Conservation (phyloP, 2,888 invertebrate species). For the Rhagium mordax region DNA sequence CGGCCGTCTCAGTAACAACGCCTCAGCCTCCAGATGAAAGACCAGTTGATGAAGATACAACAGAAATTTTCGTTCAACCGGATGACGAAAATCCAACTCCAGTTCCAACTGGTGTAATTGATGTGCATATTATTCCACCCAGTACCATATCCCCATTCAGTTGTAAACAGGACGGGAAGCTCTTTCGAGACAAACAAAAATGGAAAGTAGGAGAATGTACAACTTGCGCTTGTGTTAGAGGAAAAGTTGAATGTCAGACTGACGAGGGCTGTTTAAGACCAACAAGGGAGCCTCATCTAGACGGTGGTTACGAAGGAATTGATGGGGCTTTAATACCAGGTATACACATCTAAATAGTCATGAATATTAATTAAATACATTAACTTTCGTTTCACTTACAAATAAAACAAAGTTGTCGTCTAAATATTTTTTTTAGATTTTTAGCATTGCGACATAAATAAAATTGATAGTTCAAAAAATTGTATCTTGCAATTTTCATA, state of each 20-base stretch:
- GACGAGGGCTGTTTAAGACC: conserved; percentile 70
- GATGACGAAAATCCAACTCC: conserved; percentile 65
- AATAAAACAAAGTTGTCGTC: too few relatives aligned
- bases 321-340: neutral
- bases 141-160: conserved; percentile 51
- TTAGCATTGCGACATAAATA: too few relatives aligned
- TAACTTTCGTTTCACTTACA: too few relatives aligned
- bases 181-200: conserved; percentile 75
- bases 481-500: too few relatives aligned
- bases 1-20: conserved; percentile 52
- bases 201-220: conserved; percentile 82
- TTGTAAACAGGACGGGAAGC: conserved; percentile 66
- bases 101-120: conserved; percentile 61
- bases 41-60: conserved; percentile 52
- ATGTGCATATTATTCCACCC: conserved; percentile 57
- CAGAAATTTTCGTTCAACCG: conserved; percentile 63
- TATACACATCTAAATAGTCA: neutral
- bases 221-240: conserved; percentile 79
- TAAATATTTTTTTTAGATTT: too few relatives aligned
- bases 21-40: conserved; percentile 66
- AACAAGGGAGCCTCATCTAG: conserved; percentile 51
- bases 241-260: conserved; percentile 74
- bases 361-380: too few relatives aligned
- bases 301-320: neutral
- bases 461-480: too few relatives aligned